phyloP scores from a whole-genome alignment of 2,113 vertebrate genomes.

The Menidia beryllina region DNA sequence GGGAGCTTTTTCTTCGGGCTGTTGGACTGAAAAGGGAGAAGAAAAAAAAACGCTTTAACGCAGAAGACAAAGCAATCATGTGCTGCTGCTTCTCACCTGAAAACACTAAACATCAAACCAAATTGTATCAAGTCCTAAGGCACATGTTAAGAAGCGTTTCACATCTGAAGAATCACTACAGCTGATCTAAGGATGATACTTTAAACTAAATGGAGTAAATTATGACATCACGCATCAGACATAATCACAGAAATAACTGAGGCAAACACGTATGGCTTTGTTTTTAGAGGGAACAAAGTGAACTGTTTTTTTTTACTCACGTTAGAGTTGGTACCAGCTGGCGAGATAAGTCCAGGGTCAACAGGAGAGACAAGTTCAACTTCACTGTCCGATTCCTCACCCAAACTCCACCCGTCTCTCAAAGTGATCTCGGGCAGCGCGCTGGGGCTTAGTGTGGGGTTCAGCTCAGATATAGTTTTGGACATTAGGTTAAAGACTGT shows the following conservation, averaged over 20 bases:
- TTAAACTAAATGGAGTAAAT: background rate
- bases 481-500: constrained; percentile 76
- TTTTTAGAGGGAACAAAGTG: background rate
- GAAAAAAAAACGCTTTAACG: constrained; percentile 28
- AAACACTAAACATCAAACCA: background rate
- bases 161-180: too few species aligned
- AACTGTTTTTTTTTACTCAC: constrained; percentile 64
- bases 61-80: background rate
- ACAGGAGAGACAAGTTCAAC: constrained; percentile 69
- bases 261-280: background rate
- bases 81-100: background rate
- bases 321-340: constrained; percentile 77
- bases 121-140: background rate
- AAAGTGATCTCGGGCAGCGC: constrained; percentile 76
- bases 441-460: constrained; percentile 74
- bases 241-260: background rate
- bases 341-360: constrained; percentile 67
- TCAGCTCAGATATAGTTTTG: constrained; percentile 77
- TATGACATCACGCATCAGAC: background rate
- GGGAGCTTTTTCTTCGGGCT: constrained; percentile 88
- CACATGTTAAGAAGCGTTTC: too few species aligned
- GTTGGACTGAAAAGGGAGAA: constrained; percentile 82
- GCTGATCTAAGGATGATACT: too few species aligned
- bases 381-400: constrained; percentile 80
- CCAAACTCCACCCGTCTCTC: constrained; percentile 79